Evolutionary conservation across 2,888 invertebrate genomes (phyloP), one percentile per base, ranked within the genome.

Genomic region (Apotomis betuletana): DNA sequence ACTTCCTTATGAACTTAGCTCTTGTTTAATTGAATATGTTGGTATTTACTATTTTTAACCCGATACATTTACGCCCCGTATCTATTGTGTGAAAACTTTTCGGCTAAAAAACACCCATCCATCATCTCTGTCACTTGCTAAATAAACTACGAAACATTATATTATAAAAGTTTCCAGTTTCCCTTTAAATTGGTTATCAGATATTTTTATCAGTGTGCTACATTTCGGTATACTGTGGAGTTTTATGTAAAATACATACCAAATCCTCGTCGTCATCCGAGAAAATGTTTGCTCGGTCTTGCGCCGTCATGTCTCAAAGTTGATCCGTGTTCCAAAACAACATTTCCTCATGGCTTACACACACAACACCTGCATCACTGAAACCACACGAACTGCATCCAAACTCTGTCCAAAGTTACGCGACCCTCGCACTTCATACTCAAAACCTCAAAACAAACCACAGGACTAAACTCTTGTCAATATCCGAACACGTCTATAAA

Each of bases 331-430:
- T 77, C 78, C 78, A 73, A 73, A 74, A 69, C 75, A 80, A 79
- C 79, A 79, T 83, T 84, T 81, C 83, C 89, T 86, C 92, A 92
- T 92, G 87, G 80, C 81, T 90, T 87, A 91, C 87, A 81, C 80
- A 81, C 86, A 87, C 83, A 84, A 85, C 88, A 83, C 84, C 76
- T 77, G 74, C 83, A 82, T 79, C 88, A 89, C 87, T 83, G 78
- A 80, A 82, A 85, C 81, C 88, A 89, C 90, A 81, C 78, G 68
- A 92, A 92, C 91, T 92, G 90, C 92, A 92, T 92, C 92, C 91
- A 87, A 88, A 85, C 76, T 75, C 65, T 60, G 65, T 60, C 36
- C 38, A 54, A 77, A 75, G 70, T 63, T 75, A 63, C 75, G 73
- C 76, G 41, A 46, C 73, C 36, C 57, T 55, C 62, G 46, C 67